These are phyloP conservation scores for Cydia fagiglandana DNA, from an alignment of 1,140 invertebrate genomes.

Conservation along the genomic window DNA sequence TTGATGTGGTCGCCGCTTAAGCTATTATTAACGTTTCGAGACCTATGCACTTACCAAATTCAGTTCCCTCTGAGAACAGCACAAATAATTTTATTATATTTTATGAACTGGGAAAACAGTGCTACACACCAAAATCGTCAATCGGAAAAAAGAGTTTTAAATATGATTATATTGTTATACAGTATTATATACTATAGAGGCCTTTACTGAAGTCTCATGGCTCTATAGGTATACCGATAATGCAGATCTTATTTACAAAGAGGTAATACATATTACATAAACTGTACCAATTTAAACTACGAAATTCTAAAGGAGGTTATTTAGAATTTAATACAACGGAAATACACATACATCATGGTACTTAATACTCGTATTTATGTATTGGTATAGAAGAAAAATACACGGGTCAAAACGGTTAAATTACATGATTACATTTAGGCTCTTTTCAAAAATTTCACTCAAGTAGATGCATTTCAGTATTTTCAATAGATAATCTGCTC, in stretches of 20 bases:
- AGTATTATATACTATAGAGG: neutral
- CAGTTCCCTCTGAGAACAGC: neutral
- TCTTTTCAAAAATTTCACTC: neutral
- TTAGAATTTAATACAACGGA: no score
- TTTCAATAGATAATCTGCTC: neutral
- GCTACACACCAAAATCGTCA: neutral
- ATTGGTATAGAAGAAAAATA: neutral
- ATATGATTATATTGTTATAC: neutral
- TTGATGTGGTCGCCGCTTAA: no score
- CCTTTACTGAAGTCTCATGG: conserved; percentile 14
- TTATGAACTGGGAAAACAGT: neutral
- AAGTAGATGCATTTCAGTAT: neutral
- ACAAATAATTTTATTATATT: neutral
- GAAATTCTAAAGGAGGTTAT: neutral
- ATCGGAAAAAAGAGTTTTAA: neutral
- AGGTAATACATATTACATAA: neutral
- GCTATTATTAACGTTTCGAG: no score
- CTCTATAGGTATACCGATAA: neutral
- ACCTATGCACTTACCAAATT: no score
- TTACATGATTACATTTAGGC: neutral
- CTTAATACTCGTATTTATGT: no score
- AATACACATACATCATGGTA: no score
- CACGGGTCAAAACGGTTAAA: neutral
- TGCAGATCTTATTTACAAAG: conserved; percentile 14
- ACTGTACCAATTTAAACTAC: neutral